Evolutionary conservation across 2,888 invertebrate species (phyloP).

Genomic region (Chloromyia formosa): DNA sequence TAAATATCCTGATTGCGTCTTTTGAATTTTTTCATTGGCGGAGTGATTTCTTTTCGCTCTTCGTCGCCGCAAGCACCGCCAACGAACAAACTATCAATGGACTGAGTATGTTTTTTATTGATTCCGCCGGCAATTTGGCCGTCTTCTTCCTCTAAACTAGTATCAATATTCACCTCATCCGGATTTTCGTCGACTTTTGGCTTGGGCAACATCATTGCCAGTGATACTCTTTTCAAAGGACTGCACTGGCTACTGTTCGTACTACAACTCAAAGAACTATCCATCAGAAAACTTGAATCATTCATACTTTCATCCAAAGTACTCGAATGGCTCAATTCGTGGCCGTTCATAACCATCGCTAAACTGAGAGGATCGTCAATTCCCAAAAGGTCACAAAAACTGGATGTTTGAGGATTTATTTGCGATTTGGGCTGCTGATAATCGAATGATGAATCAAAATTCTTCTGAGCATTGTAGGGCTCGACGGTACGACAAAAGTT

Average conservation of each 20-base stretch:
- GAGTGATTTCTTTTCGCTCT: conserved; percentile 49
- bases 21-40: conserved; percentile 60
- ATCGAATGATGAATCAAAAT: conserved; percentile 55
- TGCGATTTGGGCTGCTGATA: conserved; percentile 65
- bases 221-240: conserved; percentile 36
- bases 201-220: conserved; percentile 44
- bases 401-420: conserved; percentile 75
- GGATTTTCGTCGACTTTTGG: conserved; percentile 43
- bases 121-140: neutral
- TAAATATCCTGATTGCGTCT: conserved; percentile 61
- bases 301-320: conserved; percentile 52
- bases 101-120: neutral
- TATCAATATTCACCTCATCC: conserved; percentile 28
- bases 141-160: neutral
- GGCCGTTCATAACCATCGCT: conserved; percentile 67
- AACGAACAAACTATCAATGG: neutral
- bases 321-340: conserved; percentile 58
- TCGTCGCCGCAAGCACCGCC: neutral
- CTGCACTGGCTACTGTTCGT: conserved; percentile 27
- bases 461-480: conserved; percentile 66
- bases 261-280: conserved; percentile 41
- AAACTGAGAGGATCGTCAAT: conserved; percentile 84
- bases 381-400: conserved; percentile 73
- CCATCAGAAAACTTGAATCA: conserved; percentile 31
- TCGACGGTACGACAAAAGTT: conserved; percentile 83